These are phyloP conservation scores for Drosophila funebris DNA, from an alignment of 1,140 invertebrate species.

Conservation along the genomic window DNA sequence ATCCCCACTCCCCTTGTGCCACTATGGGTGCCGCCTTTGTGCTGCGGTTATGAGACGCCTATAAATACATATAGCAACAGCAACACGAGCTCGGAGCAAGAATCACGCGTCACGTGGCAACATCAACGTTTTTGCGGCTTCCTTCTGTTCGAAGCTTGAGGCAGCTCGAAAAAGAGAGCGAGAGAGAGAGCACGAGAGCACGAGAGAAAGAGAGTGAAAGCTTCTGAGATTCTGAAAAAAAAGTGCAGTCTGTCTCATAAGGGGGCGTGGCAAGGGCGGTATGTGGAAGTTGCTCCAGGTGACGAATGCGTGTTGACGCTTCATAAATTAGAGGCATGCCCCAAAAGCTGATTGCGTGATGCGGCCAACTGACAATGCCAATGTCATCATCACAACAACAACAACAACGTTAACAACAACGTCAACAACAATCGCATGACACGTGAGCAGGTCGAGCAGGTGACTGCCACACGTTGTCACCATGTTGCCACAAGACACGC, in stretches of 20 bases:
- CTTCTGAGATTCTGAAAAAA: not conserved
- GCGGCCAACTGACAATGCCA: conserved; percentile 25
- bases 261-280: not conserved
- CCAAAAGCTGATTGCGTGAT: conserved; percentile 53
- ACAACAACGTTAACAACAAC: not conserved
- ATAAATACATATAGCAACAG: conserved; percentile 26
- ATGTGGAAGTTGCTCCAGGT: not conserved
- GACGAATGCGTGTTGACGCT: conserved; percentile 49
- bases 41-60: conserved; percentile 31
- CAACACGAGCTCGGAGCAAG: conserved; percentile 7
- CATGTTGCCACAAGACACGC: conserved; percentile 4
- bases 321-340: conserved; percentile 64
- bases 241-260: not conserved
- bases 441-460: conserved; percentile 57
- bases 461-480: conserved; percentile 68
- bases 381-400: conserved; percentile 9
- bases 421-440: conserved; percentile 19
- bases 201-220: not conserved
- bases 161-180: not conserved
- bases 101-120: conserved; percentile 16
- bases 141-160: not conserved
- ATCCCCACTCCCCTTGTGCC: not conserved
- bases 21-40: not conserved
- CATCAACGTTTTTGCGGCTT: conserved; percentile 15
- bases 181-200: not conserved